A percentile compares a stretch with the other conserved stretches of the same genome.
Conservation (phyloP, 2,888 invertebrate species). For the Molanna angustata region DNA sequence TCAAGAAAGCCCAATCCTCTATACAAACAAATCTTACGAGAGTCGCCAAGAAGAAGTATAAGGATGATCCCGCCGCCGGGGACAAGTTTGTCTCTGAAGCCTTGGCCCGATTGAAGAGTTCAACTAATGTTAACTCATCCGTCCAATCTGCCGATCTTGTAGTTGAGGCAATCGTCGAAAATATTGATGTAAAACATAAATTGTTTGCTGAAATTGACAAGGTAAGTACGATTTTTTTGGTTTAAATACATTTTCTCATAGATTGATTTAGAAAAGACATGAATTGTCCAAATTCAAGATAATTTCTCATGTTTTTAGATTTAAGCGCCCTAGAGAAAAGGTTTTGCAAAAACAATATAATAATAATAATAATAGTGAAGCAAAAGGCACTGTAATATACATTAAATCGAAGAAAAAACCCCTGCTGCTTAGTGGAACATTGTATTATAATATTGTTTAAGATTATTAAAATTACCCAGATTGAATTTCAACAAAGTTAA, state of each 20-base stretch:
- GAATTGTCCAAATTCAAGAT: neutral
- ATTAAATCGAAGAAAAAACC: no score
- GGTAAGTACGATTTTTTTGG: constrained; percentile 41
- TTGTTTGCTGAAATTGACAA: constrained; percentile 71
- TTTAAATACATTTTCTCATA: neutral
- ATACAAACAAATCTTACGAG: constrained; percentile 69
- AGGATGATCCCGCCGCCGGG: constrained; percentile 63
- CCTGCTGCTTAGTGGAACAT: no score
- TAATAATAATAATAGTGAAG: no score
- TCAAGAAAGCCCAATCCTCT: constrained; percentile 68
- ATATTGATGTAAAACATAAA: constrained; percentile 72
- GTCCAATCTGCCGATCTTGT: constrained; percentile 71
- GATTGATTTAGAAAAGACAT: no score
- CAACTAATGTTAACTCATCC: constrained; percentile 59
- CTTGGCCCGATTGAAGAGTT: constrained; percentile 58
- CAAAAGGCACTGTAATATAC: no score
- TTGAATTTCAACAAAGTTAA: no score
- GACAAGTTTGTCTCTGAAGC: constrained; percentile 66
- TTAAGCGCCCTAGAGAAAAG: no score
- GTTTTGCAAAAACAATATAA: no score
- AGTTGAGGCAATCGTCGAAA: constrained; percentile 85
- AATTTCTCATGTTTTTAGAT: no score
- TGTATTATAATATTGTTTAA: no score
- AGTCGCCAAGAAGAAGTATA: constrained; percentile 75
- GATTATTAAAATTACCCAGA: no score